phyloP scores from a whole-genome alignment of 1,140 invertebrate genomes.

The Bombus turneri region DNA sequence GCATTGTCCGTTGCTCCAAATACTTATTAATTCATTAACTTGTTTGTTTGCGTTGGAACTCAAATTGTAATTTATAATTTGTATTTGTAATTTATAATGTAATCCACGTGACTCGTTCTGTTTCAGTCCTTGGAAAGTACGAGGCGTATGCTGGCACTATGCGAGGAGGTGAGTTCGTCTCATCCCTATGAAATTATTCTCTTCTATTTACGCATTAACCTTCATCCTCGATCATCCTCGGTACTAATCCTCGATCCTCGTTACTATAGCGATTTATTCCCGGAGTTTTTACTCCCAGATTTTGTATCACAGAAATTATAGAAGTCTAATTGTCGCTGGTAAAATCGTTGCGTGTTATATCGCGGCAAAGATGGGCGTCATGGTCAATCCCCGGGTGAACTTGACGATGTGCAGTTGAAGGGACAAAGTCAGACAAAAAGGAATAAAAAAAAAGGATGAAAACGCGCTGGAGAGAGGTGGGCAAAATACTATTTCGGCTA shows the following conservation, averaged over 20 bases:
- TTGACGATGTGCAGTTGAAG: constrained; percentile 45
- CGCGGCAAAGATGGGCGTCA: constrained; percentile 50
- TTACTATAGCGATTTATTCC: constrained; percentile 17
- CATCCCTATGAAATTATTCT: constrained; percentile 44
- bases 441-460: not conserved
- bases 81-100: not conserved
- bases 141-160: constrained; percentile 96
- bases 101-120: constrained; percentile 53
- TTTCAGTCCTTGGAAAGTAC: constrained; percentile 98
- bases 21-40: not conserved
- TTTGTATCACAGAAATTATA: constrained; percentile 44
- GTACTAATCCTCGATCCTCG: constrained; percentile 54
- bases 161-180: constrained; percentile 95
- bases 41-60: not conserved
- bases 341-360: constrained; percentile 44
- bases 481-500: constrained; percentile 65
- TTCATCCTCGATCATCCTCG: constrained; percentile 66
- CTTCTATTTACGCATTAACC: constrained; percentile 60
- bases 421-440: not conserved
- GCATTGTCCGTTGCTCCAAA: not conserved
- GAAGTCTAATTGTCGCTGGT: constrained; percentile 37
- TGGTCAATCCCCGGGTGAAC: constrained; percentile 28
- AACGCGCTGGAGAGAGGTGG: constrained; percentile 61
- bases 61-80: not conserved
- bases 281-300: constrained; percentile 25